Evolutionary conservation across 2,888 invertebrate genomes (phyloP).

Genomic region (Netelia virgata): DNA sequence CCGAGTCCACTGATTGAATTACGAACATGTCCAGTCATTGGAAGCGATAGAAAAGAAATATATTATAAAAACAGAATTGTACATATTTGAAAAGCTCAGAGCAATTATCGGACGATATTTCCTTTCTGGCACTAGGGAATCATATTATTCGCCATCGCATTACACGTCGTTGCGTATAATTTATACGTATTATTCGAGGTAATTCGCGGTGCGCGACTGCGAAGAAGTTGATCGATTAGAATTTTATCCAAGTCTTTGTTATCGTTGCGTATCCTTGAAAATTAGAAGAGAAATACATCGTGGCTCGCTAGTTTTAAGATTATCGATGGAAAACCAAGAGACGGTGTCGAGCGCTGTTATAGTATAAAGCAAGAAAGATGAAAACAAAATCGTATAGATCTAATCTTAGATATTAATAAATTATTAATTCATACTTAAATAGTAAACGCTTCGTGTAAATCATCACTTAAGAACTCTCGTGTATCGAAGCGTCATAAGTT

Average conservation of each 20-base stretch:
- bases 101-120: too few relatives aligned
- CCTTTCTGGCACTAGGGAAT: too few relatives aligned
- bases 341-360: background rate
- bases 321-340: too few relatives aligned
- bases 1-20: too few relatives aligned
- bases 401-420: slow-evolving; percentile 54
- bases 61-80: too few relatives aligned
- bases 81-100: too few relatives aligned
- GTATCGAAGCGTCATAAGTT: background rate
- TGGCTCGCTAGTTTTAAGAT: too few relatives aligned
- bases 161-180: too few relatives aligned
- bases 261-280: slow-evolving; percentile 14
- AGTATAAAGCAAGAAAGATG: too few relatives aligned
- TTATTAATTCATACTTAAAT: slow-evolving; percentile 60
- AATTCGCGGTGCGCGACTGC: slow-evolving; percentile 10
- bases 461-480: slow-evolving; percentile 40
- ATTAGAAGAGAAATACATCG: background rate
- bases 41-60: too few relatives aligned
- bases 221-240: background rate
- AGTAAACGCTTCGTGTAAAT: slow-evolving; percentile 38
- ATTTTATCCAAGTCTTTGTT: slow-evolving; percentile 12
- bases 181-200: background rate
- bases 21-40: too few relatives aligned
- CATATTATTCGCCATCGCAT: too few relatives aligned
- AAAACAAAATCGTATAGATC: slow-evolving; percentile 15